These are phyloP conservation scores for Doryteuthis pealeii DNA, from an alignment of 1,140 invertebrate species.

Conservation along the genomic window DNA sequence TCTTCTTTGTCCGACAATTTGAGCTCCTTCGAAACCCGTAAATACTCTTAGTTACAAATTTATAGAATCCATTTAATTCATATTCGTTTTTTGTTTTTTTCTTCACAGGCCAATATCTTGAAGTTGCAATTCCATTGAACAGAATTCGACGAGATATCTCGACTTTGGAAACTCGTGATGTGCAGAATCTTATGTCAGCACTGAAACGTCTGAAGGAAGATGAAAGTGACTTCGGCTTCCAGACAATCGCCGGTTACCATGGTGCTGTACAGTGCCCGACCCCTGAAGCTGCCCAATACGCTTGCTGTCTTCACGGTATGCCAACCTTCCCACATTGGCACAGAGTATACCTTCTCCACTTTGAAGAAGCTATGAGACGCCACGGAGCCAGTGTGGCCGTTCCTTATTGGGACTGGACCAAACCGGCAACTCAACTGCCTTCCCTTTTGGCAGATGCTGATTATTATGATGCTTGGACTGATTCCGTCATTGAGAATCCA, in stretches of 20 bases:
- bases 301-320: conserved; percentile 31
- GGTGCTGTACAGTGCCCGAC: background rate
- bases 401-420: conserved; percentile 34
- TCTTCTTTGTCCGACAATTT: no score
- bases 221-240: conserved; percentile 5
- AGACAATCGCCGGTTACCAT: conserved; percentile 12
- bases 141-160: conserved; percentile 9
- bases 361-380: conserved; percentile 23
- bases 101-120: background rate
- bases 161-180: background rate
- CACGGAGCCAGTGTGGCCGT: conserved; percentile 24
- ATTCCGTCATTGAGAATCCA: conserved; percentile 1
- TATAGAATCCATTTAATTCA: no score
- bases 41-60: no score
- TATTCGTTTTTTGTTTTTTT: background rate
- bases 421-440: conserved; percentile 19
- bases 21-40: no score
- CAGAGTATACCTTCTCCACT: conserved; percentile 22
- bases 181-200: conserved; percentile 17
- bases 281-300: conserved; percentile 4
- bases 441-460: conserved; percentile 13
- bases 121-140: background rate
- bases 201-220: conserved; percentile 14
- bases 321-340: conserved; percentile 30
- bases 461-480: conserved; percentile 22